phyloP scores from a whole-genome alignment of 2,113 vertebrate species.

The Melospiza georgiana region DNA sequence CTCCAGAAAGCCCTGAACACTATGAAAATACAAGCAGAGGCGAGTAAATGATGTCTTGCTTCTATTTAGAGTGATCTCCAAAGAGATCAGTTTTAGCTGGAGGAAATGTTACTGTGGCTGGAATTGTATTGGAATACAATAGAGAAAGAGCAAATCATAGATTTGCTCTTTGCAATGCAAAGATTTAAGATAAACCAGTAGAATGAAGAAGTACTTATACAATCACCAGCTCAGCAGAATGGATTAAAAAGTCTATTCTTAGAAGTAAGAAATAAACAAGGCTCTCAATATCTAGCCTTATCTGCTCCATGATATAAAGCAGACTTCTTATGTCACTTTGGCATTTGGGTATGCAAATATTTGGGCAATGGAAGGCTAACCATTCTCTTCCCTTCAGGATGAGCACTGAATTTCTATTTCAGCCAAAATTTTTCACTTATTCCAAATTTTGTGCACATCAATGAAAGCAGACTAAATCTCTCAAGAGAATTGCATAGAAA shows the following conservation, averaged over 20 bases:
- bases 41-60: conserved; percentile 17
- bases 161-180: not conserved
- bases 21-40: conserved; percentile 13
- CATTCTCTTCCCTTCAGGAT: not conserved
- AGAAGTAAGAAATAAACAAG: not conserved
- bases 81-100: not conserved
- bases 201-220: not conserved
- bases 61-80: not conserved
- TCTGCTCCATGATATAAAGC: not conserved
- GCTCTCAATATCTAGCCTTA: not conserved
- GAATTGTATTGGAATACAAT: not conserved
- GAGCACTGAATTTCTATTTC: not conserved
- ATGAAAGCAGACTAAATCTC: not conserved
- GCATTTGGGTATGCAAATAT: not conserved
- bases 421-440: not conserved
- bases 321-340: not conserved
- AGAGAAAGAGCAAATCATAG: not conserved
- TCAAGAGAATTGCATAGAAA: not conserved
- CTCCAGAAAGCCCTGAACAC: conserved; percentile 10
- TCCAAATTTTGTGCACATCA: not conserved
- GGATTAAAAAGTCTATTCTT: not conserved
- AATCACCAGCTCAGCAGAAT: not conserved
- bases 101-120: not conserved
- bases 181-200: not conserved
- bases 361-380: fast-evolving